Conservation (phyloP, 2,888 invertebrate species). For the Corythucha ciliata region DNA sequence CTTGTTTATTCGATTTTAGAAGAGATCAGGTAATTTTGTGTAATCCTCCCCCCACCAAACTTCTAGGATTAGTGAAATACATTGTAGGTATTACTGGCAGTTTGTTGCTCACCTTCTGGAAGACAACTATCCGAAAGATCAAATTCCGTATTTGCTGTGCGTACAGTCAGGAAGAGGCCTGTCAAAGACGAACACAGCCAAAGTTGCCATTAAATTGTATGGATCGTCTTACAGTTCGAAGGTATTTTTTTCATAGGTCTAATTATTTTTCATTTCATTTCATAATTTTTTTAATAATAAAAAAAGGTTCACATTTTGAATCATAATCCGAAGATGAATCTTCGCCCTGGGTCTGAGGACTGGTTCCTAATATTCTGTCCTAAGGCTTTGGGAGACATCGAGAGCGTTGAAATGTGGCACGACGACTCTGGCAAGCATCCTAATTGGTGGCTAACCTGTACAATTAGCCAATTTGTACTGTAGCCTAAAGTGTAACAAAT, state of each 20-base stretch:
- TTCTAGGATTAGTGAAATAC: no score
- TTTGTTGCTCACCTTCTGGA: neutral
- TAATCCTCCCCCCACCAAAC: no score
- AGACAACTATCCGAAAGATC: neutral
- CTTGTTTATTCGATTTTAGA: no score
- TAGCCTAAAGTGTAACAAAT: no score
- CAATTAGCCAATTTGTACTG: no score
- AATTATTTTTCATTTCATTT: no score
- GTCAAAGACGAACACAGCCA: neutral
- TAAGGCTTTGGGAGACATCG: neutral
- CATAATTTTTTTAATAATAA: no score
- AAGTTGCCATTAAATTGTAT: neutral
- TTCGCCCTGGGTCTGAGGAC: neutral
- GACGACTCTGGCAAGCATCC: neutral
- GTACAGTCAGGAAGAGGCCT: neutral
- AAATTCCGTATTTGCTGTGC: neutral
- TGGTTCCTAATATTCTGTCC: neutral
- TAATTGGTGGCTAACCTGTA: neutral
- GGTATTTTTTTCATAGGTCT: no score
- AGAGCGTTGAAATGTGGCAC: neutral
- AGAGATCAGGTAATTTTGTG: no score
- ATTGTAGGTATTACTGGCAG: neutral
- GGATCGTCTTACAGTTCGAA: no score
- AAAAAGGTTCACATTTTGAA: no score
- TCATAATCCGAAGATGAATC: no score